A percentile compares a stretch with the other conserved stretches of the same genome.
Conservation (phyloP, 1,140 invertebrate genomes). For the Drosophila mayri region DNA sequence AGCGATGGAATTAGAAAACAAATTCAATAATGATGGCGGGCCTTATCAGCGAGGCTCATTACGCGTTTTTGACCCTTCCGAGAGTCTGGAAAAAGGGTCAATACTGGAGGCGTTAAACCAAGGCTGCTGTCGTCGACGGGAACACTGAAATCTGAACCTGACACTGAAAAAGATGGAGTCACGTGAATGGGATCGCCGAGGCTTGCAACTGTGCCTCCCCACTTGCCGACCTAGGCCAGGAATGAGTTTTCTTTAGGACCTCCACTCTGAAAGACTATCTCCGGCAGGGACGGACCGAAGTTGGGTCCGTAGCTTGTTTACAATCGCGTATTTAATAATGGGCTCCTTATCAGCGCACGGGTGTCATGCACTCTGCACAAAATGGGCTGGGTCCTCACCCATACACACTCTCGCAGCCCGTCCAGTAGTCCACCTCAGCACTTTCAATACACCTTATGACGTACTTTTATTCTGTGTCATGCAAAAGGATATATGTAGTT, state of each 20-base stretch:
- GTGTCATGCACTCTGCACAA: slow-evolving; percentile 70
- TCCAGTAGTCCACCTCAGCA: slow-evolving; percentile 4
- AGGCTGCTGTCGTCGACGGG: slow-evolving; percentile 26
- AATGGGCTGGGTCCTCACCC: slow-evolving; percentile 53
- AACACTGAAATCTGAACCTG: slow-evolving; percentile 59
- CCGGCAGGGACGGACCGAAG: slow-evolving; percentile 2
- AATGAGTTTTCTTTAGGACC: slow-evolving; percentile 2
- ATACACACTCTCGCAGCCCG: slow-evolving; percentile 10
- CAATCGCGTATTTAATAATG: slow-evolving; percentile 66
- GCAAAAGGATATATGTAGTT: neutral
- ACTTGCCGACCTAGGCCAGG: slow-evolving; percentile 40
- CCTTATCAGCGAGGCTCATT: slow-evolving; percentile 59
- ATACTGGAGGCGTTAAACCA: slow-evolving; percentile 33
- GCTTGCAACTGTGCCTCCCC: neutral
- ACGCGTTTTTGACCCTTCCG: slow-evolving; percentile 67
- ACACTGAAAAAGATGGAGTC: slow-evolving; percentile 59
- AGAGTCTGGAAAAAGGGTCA: slow-evolving; percentile 61
- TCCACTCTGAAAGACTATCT: slow-evolving; percentile 3
- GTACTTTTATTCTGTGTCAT: neutral
- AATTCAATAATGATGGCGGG: slow-evolving; percentile 60
- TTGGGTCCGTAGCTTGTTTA: slow-evolving; percentile 61
- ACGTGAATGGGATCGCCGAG: slow-evolving; percentile 46
- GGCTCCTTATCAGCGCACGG: slow-evolving; percentile 60
- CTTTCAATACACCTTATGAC: slow-evolving; percentile 15
- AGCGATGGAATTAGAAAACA: slow-evolving; percentile 60